phyloP scores from a whole-genome alignment of 2,888 invertebrate species.

The Caenorhabditis sulstoni region DNA sequence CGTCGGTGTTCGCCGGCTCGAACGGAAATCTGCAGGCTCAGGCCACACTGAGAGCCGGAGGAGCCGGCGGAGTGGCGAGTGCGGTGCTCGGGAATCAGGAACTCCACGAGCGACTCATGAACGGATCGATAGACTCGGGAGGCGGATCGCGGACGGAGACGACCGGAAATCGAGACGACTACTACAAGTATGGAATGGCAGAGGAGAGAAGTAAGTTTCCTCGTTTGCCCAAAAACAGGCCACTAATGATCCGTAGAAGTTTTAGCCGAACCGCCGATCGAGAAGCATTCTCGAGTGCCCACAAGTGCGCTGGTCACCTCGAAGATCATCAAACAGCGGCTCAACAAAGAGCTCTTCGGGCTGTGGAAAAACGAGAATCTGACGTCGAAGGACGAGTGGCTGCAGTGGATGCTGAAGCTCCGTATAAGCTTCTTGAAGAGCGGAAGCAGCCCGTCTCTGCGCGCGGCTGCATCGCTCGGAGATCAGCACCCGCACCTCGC shows the following conservation, averaged over 20 bases:
- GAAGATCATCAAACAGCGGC: conserved; percentile 55
- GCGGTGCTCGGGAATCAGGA: conserved; percentile 18
- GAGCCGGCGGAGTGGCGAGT: conserved; percentile 1
- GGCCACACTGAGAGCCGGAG: neutral
- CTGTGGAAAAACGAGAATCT: conserved; percentile 54
- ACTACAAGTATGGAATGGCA: conserved; percentile 15
- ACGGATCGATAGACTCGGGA: conserved; percentile 43
- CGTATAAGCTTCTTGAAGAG: conserved; percentile 91
- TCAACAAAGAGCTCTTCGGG: conserved; percentile 55
- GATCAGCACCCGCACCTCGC: conserved; percentile 96
- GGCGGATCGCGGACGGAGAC: too few relatives aligned
- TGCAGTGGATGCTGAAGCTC: conserved; percentile 94
- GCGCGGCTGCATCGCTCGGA: conserved; percentile 92
- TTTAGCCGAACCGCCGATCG: conserved; percentile 20
- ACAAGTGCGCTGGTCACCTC: conserved; percentile 37
- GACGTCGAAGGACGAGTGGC: conserved; percentile 89
- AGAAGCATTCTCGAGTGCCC: conserved; percentile 32
- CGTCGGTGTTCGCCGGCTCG: conserved; percentile 28
- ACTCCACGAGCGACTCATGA: conserved; percentile 36
- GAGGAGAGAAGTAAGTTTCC: conserved; percentile 30
- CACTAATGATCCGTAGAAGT: neutral
- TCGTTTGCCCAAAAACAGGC: neutral
- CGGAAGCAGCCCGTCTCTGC: conserved; percentile 93
- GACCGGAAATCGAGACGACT: conserved; percentile 9
- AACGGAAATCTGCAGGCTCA: conserved; percentile 28